Percentiles rank a stretch among this genome's conserved stretches.
phyloP scores from a whole-genome alignment of 2,113 vertebrate species.

The Seriola dumerili region DNA sequence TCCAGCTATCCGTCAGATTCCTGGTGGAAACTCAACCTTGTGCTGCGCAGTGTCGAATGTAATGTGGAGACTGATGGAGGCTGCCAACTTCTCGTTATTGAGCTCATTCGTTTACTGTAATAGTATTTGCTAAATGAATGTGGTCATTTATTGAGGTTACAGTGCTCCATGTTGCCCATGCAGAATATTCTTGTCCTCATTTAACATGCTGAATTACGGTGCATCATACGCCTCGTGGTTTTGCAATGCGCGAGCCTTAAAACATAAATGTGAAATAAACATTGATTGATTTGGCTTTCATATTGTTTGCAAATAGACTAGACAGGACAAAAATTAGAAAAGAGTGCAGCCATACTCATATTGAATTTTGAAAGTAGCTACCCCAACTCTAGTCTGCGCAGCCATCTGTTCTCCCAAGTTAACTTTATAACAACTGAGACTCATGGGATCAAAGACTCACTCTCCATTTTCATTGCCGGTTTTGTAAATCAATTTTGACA shows the following conservation, averaged over 20 bases:
- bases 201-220: not conserved
- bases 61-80: constrained; percentile 27
- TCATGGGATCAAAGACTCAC: constrained; percentile 46
- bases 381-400: constrained; percentile 27
- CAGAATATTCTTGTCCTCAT: not conserved
- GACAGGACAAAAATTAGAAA: constrained; percentile 15
- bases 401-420: constrained; percentile 61
- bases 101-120: constrained; percentile 29
- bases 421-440: constrained; percentile 54
- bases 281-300: constrained; percentile 13
- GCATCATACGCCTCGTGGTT: not conserved
- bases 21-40: constrained; percentile 27
- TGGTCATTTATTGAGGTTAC: constrained; percentile 16
- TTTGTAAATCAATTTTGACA: constrained; percentile 46
- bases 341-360: not conserved
- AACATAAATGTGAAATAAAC: not conserved
- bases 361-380: constrained; percentile 38
- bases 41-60: not conserved
- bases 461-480: constrained; percentile 43
- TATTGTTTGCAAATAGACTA: not conserved
- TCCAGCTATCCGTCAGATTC: constrained; percentile 18
- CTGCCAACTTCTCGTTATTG: constrained; percentile 28
- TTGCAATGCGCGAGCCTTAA: not conserved
- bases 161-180: not conserved
- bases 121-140: constrained; percentile 30